Conservation (phyloP, 2,113 vertebrate genomes). For the Xenopus laevis region DNA sequence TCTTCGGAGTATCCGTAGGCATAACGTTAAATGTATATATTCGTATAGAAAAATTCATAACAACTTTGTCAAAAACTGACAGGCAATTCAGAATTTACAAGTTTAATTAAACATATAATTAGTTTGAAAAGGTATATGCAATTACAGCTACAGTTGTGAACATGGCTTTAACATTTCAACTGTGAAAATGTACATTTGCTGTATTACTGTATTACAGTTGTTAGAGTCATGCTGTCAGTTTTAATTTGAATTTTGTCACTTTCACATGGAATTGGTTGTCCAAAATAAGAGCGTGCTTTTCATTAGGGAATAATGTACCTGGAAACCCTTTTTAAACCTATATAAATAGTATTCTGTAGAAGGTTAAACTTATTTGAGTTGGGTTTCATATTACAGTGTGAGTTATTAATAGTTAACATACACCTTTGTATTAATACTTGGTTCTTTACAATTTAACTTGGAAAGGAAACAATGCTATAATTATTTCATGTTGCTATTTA, state of each 20-base stretch:
- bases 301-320: too few relatives aligned
- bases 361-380: neutral
- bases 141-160: too few relatives aligned
- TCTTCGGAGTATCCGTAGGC: too few relatives aligned
- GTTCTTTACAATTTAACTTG: slow-evolving; percentile 52
- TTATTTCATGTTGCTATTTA: slow-evolving; percentile 49
- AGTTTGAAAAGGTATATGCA: neutral
- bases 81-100: slow-evolving; percentile 5
- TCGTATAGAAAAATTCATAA: neutral
- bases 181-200: too few relatives aligned
- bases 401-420: neutral
- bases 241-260: too few relatives aligned
- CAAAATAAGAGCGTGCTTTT: too few relatives aligned
- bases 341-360: neutral
- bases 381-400: neutral
- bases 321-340: neutral
- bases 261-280: too few relatives aligned
- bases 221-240: too few relatives aligned
- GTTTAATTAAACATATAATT: neutral
- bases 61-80: slow-evolving; percentile 2
- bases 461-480: slow-evolving; percentile 47
- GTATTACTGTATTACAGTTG: too few relatives aligned
- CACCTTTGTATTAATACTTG: neutral
- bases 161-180: too few relatives aligned
- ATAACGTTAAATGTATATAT: neutral